Base-by-base conservation (phyloP, 2,113 vertebrate species). In the Ardeotis arabs region DNA sequence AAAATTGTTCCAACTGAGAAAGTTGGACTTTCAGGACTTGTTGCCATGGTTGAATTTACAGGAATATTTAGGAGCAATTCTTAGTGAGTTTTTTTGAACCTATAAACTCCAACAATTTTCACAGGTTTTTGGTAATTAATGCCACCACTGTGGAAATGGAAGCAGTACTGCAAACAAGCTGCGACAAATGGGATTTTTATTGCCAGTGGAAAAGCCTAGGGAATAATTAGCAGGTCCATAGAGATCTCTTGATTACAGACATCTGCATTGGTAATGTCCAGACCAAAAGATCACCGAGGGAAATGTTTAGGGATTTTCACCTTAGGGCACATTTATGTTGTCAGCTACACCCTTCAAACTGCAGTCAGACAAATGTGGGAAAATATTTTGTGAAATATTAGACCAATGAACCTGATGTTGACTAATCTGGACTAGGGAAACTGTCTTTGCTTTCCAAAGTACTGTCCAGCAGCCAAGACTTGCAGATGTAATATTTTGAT, bases 91-190 rank as follows among this genome's bases (percentile, higher is more conserved):
- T 76, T 80, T 96, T 81, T 83, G 35, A 94, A 92, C 82, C 86
- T 93, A 94, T 97, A 97, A 98, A 98, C 84, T 92, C 79, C 89
- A 91, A 95, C 91, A 89, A 96, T 97, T 98, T 98, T 98, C 97
- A 97, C 97, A 97, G 84, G 64, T 98, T 97, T 98, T 97, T 97
- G 92, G 96, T 98, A 98, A 98, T 98, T 98, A 98, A 98, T 98
- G 97, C 96, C 96, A 97, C 96, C 78, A 72, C 91, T 93, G 96
- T 98, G 97, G 96, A 98, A 98, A 98, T 97, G 90, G 91, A 96
- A 95, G 91, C 84, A 89, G 87, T 78, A 96, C 95, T 97, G 92
- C 96, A 97, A 98, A 97, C 96, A 98, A 98, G 91, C 96, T 97
- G 69, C 83, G 41, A 97, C 97, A 98, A 98, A 98, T 97, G 96